phyloP scores from a whole-genome alignment of 2,888 invertebrate genomes.

The Tenthredo notha region DNA sequence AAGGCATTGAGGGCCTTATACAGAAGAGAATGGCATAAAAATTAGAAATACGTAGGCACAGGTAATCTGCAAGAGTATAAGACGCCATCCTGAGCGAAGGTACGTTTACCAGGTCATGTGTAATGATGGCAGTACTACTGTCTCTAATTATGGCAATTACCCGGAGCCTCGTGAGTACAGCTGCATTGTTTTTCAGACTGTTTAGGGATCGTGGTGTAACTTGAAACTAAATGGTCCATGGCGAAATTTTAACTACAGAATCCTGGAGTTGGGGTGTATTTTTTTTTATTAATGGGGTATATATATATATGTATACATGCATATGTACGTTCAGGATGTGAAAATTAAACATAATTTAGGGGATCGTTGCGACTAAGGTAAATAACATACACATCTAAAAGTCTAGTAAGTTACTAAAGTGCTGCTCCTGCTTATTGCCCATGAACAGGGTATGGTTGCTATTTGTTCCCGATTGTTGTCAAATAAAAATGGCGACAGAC shows the following conservation, averaged over 20 bases:
- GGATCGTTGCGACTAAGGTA: too few relatives aligned
- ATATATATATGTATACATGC: too few relatives aligned
- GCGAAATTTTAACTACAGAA: background rate
- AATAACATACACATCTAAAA: too few relatives aligned
- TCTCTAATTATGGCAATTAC: constrained; percentile 64
- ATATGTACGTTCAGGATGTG: too few relatives aligned
- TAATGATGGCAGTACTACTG: constrained; percentile 63
- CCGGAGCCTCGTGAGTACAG: constrained; percentile 55
- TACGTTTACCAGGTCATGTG: constrained; percentile 15
- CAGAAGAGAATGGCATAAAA: background rate
- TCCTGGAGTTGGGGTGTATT: background rate
- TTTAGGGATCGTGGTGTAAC: constrained; percentile 28
- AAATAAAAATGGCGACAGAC: too few relatives aligned
- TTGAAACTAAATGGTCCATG: background rate
- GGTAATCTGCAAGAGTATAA: background rate
- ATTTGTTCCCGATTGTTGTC: too few relatives aligned
- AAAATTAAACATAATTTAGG: too few relatives aligned
- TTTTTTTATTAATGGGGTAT: background rate
- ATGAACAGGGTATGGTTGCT: too few relatives aligned
- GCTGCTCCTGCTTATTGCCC: too few relatives aligned
- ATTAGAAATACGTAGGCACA: background rate
- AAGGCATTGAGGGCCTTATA: too few relatives aligned
- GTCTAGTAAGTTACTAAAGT: too few relatives aligned
- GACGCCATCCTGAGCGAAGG: background rate
- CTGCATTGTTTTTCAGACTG: constrained; percentile 57